Conservation (phyloP, 2,113 vertebrate genomes). For the Gymnarchus niloticus region DNA sequence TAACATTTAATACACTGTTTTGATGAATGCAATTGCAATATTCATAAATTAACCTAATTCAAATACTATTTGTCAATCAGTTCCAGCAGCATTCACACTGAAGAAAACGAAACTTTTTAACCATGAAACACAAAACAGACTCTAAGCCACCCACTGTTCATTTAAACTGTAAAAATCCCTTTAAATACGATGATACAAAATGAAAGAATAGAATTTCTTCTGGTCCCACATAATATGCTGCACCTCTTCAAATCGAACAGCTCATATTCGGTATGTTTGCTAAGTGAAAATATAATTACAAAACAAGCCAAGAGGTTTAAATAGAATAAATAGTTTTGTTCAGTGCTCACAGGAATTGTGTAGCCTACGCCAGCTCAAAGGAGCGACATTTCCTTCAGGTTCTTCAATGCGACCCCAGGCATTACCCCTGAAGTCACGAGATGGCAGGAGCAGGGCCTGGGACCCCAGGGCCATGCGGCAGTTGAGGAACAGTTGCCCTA, state of each 20-base stretch:
- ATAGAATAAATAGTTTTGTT: slow-evolving; percentile 96
- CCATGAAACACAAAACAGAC: slow-evolving; percentile 13
- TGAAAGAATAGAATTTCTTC: slow-evolving; percentile 41
- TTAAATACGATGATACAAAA: slow-evolving; percentile 33
- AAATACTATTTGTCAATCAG: slow-evolving; percentile 30
- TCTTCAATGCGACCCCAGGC: slow-evolving; percentile 33
- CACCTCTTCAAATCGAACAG: slow-evolving; percentile 45
- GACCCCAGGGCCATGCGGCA: slow-evolving; percentile 30
- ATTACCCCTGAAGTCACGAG: slow-evolving; percentile 26
- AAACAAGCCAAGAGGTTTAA: slow-evolving; percentile 70
- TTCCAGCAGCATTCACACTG: slow-evolving; percentile 41
- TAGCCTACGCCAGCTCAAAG: slow-evolving; percentile 40
- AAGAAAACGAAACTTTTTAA: slow-evolving; percentile 28
- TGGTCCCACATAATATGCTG: slow-evolving; percentile 48
- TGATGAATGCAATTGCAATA: slow-evolving; percentile 19
- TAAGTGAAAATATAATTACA: slow-evolving; percentile 44
- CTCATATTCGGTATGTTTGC: slow-evolving; percentile 48
- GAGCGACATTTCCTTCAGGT: slow-evolving; percentile 40
- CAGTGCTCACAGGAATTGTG: slow-evolving; percentile 56
- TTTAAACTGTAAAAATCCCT: slow-evolving; percentile 42
- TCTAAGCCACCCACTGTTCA: slow-evolving; percentile 31
- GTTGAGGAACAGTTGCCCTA: slow-evolving; percentile 39
- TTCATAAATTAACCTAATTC: slow-evolving; percentile 36
- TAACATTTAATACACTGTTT: slow-evolving; percentile 23
- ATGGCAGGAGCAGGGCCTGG: slow-evolving; percentile 30